Percentiles rank a stretch among this genome's conserved stretches.
These are phyloP conservation scores for Stegana nigrithorax DNA, from an alignment of 2,888 invertebrate species.

Conservation along the genomic window DNA sequence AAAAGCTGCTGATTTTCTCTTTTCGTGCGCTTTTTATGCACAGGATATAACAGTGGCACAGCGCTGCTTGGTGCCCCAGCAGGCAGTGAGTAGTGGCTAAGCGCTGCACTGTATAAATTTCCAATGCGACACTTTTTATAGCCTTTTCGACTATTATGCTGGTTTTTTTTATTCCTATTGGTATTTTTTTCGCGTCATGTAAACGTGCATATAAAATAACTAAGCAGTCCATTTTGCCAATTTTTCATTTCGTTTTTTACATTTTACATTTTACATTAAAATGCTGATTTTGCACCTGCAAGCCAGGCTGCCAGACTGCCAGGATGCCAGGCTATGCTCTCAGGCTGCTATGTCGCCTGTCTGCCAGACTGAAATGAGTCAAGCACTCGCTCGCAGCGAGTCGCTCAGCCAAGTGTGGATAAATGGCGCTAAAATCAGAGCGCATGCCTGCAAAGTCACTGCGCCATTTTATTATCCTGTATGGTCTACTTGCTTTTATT, in stretches of 20 bases:
- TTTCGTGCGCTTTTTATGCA: background rate
- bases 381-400: too few relatives aligned
- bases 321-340: too few relatives aligned
- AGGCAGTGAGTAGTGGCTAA: too few relatives aligned
- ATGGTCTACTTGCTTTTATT: background rate
- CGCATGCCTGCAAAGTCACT: background rate
- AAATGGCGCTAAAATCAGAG: background rate
- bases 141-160: background rate
- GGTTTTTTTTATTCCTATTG: background rate
- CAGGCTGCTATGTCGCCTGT: background rate
- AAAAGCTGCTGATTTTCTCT: background rate
- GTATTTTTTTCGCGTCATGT: background rate
- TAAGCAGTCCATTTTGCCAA: background rate
- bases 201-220: conserved; percentile 19
- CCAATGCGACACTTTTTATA: conserved; percentile 12
- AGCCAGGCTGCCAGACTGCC: too few relatives aligned
- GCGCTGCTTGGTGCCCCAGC: background rate
- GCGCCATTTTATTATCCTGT: too few relatives aligned
- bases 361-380: too few relatives aligned
- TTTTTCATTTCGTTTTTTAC: too few relatives aligned
- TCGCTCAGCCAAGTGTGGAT: background rate
- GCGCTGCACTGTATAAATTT: conserved; percentile 39
- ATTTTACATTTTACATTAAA: too few relatives aligned
- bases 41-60: background rate
- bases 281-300: too few relatives aligned